Base-by-base conservation (phyloP, 2,797 vertebrate genomes). In the Hipposideros larvatus region DNA sequence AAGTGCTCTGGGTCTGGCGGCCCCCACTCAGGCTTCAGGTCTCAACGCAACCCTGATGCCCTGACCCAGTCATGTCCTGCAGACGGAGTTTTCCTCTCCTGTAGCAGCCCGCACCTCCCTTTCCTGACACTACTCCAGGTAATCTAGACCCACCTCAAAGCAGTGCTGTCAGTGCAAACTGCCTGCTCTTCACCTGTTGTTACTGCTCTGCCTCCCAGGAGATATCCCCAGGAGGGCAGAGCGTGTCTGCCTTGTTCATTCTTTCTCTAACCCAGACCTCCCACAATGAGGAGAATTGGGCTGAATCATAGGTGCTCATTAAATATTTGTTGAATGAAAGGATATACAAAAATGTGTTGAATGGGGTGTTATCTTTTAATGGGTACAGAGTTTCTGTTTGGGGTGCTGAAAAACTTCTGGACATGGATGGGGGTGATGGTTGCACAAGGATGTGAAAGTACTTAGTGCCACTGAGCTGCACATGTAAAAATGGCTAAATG, bases 341-440 rank as follows among this genome's bases (percentile, higher is more conserved):
- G 68, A 53, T 19, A 9, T 21, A 68, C 13, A 21, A 43, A 71
- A n/a, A 55, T 55, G 7, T 41, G 59, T 51, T 63, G 79, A 57
- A 34, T n/a, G 74, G 19, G 14, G 26, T 4, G 15, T 28, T 88
- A 34, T 14, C 37, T 15, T 75, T 24, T 61, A 66, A 90, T 57
- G 63, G 51, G 15, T 21, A 28, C 57, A 55, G 73, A 61, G n/a
- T 59, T 88, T 91, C 85, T 11, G 8, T 88, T 71, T 78, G 65
- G 31, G 43, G 53, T 74, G 73, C 43, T 74, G 73, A 51, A 31
- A 65, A 66, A 21, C 13, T 43, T 61, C 24, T 28, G 41, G 61
- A 70, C 21, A 73, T 41, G 71, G 14, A 11, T n/a, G 46, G 34
- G 34, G 51, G 31, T 57, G 51, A 53, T 24, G 26, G 48, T 48